Percentiles rank a stretch among this genome's conserved stretches.
Conservation (phyloP, 1,140 invertebrate species). For the Colletes gigas region DNA sequence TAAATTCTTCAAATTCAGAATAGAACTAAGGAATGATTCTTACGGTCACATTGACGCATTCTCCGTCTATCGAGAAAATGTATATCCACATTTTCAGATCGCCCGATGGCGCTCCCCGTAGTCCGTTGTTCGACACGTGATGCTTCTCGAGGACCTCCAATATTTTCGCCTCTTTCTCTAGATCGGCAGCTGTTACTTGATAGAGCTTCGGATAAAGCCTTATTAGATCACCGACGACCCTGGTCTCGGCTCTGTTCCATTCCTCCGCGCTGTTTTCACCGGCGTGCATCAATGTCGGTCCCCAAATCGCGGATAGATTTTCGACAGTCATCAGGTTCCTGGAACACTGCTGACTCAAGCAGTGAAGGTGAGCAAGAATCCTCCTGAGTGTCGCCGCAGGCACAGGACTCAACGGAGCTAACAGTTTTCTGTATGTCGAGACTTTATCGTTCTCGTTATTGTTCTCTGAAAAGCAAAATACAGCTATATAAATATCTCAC, state of each 20-base stretch:
- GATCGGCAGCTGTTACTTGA: slow-evolving; percentile 82
- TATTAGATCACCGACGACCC: slow-evolving; percentile 87
- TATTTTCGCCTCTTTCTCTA: slow-evolving; percentile 87
- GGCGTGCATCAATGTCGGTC: slow-evolving; percentile 89
- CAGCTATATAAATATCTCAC: not conserved
- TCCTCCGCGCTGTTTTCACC: slow-evolving; percentile 81
- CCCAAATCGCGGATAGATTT: slow-evolving; percentile 92
- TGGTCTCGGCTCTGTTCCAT: slow-evolving; percentile 85
- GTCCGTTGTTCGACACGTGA: slow-evolving; percentile 81
- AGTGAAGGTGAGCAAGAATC: slow-evolving; percentile 90
- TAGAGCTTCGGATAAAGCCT: slow-evolving; percentile 83
- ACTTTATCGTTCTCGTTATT: slow-evolving; percentile 81
- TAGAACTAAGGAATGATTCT: slow-evolving; percentile 64
- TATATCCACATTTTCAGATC: slow-evolving; percentile 92
- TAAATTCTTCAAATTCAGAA: not conserved
- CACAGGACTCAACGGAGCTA: slow-evolving; percentile 85
- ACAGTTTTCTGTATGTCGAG: slow-evolving; percentile 83
- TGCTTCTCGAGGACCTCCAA: slow-evolving; percentile 86
- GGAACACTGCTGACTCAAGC: slow-evolving; percentile 87
- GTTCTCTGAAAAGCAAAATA: slow-evolving; percentile 77
- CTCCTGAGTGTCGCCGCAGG: slow-evolving; percentile 88
- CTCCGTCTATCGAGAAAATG: slow-evolving; percentile 82
- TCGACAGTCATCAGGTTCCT: slow-evolving; percentile 90
- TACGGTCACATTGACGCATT: slow-evolving; percentile 85
- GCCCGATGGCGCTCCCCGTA: slow-evolving; percentile 86